phyloP scores from a whole-genome alignment of 2,888 invertebrate species.

The Idaea aversata region DNA sequence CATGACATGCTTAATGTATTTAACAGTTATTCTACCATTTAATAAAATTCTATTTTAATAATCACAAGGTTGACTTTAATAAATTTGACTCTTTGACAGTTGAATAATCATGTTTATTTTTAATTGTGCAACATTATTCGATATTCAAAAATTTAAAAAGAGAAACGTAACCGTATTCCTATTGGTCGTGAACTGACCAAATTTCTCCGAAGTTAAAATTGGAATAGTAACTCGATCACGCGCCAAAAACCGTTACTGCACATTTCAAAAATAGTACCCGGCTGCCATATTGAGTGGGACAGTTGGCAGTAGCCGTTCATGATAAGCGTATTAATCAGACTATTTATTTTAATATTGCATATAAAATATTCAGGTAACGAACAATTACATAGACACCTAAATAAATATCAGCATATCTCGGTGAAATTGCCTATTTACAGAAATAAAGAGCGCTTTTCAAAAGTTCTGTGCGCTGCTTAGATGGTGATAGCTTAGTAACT shows the following conservation, averaged over 20 bases:
- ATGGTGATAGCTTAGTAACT: no score
- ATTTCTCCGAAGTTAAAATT: conserved; percentile 77
- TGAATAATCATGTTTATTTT: no score
- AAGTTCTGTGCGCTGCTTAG: no score
- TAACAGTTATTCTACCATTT: conserved; percentile 29
- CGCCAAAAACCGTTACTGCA: conserved; percentile 74
- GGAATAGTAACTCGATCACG: conserved; percentile 74
- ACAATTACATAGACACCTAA: not conserved
- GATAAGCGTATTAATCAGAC: conserved; percentile 71
- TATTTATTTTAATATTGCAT: conserved; percentile 71
- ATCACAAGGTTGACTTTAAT: no score
- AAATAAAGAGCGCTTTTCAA: no score
- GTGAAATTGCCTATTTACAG: not conserved
- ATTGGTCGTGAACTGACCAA: conserved; percentile 59
- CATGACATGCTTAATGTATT: conserved; percentile 36
- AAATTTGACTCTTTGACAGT: no score
- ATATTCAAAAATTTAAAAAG: conserved; percentile 56
- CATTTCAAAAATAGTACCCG: conserved; percentile 78
- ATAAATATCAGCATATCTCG: conserved; percentile 31
- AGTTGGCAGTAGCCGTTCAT: conserved; percentile 64
- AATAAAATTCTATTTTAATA: no score
- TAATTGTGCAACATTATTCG: not conserved
- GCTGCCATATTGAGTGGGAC: conserved; percentile 74
- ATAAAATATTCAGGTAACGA: conserved; percentile 65
- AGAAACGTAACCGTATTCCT: conserved; percentile 54